Percentiles rank a stretch among this genome's conserved stretches.
Evolutionary conservation across 2,888 invertebrate species (phyloP).

Genomic region (Oeneis ivallda): DNA sequence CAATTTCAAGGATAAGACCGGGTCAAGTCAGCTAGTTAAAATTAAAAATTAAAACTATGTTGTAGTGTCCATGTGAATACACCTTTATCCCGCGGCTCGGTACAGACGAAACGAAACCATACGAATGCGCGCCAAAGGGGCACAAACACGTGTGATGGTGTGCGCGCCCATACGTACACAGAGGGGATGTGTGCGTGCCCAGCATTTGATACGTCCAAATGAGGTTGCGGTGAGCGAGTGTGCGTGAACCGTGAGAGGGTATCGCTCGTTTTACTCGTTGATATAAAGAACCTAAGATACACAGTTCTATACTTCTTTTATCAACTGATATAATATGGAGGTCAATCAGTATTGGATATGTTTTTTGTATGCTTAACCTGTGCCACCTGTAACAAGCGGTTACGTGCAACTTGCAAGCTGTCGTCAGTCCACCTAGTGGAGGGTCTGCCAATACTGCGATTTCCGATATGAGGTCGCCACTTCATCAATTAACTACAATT

Average conservation of each 20-base stretch:
- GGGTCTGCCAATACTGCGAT: too few relatives aligned
- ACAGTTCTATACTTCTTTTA: background rate
- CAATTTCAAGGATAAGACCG: too few relatives aligned
- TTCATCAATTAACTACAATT: too few relatives aligned
- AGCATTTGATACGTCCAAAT: constrained; percentile 37
- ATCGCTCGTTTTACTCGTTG: constrained; percentile 55
- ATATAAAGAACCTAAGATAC: background rate
- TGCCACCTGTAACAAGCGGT: too few relatives aligned
- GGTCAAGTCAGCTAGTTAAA: background rate
- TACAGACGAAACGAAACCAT: constrained; percentile 41
- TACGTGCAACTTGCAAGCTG: background rate
- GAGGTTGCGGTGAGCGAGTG: constrained; percentile 39
- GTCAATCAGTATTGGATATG: too few relatives aligned
- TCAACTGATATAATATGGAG: too few relatives aligned
- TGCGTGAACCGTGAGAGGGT: constrained; percentile 44
- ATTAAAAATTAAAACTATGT: background rate
- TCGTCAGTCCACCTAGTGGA: too few relatives aligned
- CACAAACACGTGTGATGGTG: constrained; percentile 37
- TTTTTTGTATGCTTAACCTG: too few relatives aligned
- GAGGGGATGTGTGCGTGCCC: constrained; percentile 29
- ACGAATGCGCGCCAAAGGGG: constrained; percentile 25
- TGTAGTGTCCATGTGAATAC: background rate
- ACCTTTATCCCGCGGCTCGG: constrained; percentile 56
- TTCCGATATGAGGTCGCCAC: too few relatives aligned
- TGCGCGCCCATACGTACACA: constrained; percentile 33